Evolutionary conservation across 2,113 vertebrate genomes (phyloP).

Genomic region (Okapia johnstoni): DNA sequence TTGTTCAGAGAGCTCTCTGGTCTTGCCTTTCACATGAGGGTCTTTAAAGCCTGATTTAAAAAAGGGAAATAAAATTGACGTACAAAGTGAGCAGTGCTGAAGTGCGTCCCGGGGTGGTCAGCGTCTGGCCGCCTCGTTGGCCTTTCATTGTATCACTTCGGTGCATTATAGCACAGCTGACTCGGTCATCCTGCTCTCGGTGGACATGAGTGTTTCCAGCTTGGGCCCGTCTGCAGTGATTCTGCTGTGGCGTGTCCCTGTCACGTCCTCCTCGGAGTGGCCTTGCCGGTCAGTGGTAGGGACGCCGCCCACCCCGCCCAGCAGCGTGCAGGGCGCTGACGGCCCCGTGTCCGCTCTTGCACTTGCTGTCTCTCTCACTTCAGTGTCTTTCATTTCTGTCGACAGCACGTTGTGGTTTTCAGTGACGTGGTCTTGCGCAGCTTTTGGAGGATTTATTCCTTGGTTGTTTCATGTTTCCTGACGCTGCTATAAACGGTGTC

Average conservation of each 20-base stretch:
- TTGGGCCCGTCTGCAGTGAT: background rate
- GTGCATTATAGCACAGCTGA: fast-evolving
- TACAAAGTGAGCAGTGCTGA: background rate
- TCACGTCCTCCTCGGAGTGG: background rate
- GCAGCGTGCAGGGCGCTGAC: fast-evolving
- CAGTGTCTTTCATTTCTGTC: background rate
- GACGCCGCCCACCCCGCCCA: background rate
- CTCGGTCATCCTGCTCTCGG: background rate
- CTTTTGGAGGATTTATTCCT: background rate
- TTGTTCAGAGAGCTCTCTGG: background rate
- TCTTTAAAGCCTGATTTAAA: background rate
- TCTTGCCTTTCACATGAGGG: background rate
- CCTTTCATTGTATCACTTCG: fast-evolving
- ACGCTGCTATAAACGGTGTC: background rate
- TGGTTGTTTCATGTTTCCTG: background rate
- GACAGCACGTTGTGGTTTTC: fast-evolving
- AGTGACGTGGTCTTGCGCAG: background rate
- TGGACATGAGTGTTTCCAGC: background rate
- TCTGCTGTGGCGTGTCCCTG: background rate
- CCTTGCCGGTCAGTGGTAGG: background rate
- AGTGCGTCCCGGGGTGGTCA: fast-evolving
- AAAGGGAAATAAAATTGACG: background rate
- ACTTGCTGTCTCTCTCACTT: background rate
- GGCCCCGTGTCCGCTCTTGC: too few species aligned
- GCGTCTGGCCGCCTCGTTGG: fast-evolving